Conservation (phyloP, 1,140 invertebrate species). For the Drosophila nigrodunni region DNA sequence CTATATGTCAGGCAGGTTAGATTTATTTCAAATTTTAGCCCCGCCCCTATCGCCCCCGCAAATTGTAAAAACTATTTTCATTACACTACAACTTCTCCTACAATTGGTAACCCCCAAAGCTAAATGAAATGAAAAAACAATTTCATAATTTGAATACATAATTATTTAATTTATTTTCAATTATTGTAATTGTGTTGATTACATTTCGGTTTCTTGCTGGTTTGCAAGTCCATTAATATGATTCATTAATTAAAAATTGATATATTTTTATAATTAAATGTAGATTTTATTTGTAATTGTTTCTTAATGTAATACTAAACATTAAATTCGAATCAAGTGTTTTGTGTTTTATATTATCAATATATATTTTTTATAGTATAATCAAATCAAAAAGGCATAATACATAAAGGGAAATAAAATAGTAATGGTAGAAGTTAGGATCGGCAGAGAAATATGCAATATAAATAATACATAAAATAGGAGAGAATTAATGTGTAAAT, state of each 20-base stretch:
- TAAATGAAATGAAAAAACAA: too few relatives aligned
- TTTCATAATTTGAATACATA: constrained; percentile 61
- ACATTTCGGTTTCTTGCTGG: constrained; percentile 60
- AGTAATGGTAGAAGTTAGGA: constrained; percentile 45
- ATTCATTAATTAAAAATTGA: constrained; percentile 78
- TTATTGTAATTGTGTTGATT: constrained; percentile 79
- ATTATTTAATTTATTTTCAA: constrained; percentile 69
- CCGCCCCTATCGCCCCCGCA: too few relatives aligned
- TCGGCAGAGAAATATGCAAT: constrained; percentile 60
- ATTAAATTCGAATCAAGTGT: constrained; percentile 77
- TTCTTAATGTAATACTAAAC: constrained; percentile 74
- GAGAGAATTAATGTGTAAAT: constrained; percentile 36
- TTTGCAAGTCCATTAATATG: constrained; percentile 73
- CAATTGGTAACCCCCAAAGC: too few relatives aligned
- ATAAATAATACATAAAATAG: constrained; percentile 76
- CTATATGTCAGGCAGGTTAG: too few relatives aligned
- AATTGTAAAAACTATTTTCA: too few relatives aligned
- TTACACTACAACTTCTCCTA: too few relatives aligned
- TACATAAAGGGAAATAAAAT: constrained; percentile 43
- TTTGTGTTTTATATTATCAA: constrained; percentile 41
- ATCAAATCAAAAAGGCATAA: constrained; percentile 50
- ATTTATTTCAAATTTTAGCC: too few relatives aligned
- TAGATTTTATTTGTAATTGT: constrained; percentile 50
- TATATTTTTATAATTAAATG: constrained; percentile 73
- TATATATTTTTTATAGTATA: constrained; percentile 22